Conservation (phyloP, 1,140 invertebrate species). For the Grapholita molesta region DNA sequence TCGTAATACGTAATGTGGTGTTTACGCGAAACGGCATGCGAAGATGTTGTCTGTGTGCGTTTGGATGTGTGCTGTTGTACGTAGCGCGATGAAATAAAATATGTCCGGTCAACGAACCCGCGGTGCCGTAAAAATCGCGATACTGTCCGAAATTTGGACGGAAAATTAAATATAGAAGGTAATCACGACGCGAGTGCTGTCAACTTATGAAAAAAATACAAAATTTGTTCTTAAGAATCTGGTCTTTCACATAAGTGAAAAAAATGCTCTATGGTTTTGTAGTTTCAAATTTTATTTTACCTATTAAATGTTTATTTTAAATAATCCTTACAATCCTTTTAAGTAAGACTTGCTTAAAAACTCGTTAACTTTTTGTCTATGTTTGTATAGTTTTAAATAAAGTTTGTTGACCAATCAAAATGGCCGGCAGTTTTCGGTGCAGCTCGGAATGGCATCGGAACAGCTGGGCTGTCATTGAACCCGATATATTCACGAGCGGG, state of each 20-base stretch:
- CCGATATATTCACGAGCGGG: neutral
- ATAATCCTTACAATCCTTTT: neutral
- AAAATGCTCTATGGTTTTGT: neutral
- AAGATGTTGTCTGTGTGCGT: constrained; percentile 58
- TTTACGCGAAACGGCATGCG: constrained; percentile 71
- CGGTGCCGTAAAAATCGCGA: constrained; percentile 77
- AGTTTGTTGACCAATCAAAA: constrained; percentile 20
- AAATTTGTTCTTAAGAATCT: neutral
- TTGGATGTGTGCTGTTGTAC: constrained; percentile 58
- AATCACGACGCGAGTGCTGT: neutral
- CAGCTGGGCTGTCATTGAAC: constrained; percentile 38
- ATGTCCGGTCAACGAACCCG: constrained; percentile 76
- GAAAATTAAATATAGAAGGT: constrained; percentile 34
- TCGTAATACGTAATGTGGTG: constrained; percentile 59
- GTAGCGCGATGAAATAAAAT: constrained; percentile 76
- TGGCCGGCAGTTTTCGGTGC: constrained; percentile 14
- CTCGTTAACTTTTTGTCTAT: neutral
- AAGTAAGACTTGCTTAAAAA: neutral
- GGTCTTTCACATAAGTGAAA: neutral
- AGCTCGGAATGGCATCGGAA: constrained; percentile 31
- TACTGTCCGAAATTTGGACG: constrained; percentile 70
- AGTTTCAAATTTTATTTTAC: neutral
- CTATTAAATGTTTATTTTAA: neutral
- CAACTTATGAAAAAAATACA: neutral
- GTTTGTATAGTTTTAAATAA: neutral